A percentile compares a stretch with the other conserved stretches of the same genome.
Evolutionary conservation across 2,797 vertebrate species (phyloP).

Genomic region (Lophotriccus pileatus): DNA sequence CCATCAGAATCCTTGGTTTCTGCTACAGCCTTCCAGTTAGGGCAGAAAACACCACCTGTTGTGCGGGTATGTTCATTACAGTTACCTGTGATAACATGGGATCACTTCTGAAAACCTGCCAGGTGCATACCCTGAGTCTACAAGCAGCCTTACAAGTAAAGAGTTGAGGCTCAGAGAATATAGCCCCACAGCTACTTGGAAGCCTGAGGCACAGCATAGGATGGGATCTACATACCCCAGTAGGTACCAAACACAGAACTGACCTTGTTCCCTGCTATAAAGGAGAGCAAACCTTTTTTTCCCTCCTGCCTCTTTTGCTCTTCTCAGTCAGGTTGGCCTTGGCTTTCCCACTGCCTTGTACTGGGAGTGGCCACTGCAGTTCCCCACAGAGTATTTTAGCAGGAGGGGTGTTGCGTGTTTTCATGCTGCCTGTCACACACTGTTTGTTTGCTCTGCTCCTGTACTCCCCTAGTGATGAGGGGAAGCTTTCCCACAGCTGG

Average conservation of each 20-base stretch:
- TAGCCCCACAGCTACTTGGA: neutral
- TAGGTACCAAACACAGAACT: neutral
- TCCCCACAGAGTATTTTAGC: neutral
- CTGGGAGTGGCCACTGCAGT: neutral
- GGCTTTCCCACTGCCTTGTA: neutral
- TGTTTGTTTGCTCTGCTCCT: neutral
- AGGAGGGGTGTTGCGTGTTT: neutral
- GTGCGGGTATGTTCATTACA: neutral
- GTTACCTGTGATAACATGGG: neutral
- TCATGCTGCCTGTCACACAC: neutral
- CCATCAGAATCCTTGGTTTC: neutral
- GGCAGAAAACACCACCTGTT: neutral
- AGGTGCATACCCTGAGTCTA: accelerated
- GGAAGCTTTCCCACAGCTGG: neutral
- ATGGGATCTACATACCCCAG: neutral
- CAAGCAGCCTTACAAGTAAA: neutral
- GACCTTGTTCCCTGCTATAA: neutral
- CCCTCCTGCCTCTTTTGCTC: neutral
- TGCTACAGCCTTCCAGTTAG: neutral
- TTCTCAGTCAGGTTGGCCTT: neutral
- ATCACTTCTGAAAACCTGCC: neutral
- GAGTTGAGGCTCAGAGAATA: neutral
- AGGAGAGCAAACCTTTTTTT: neutral
- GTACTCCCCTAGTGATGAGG: neutral
- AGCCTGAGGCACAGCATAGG: neutral